Evolutionary conservation across 92 coral and sea anemone genomes (phyloP).

Genomic region (Micromussa lordhowensis): DNA sequence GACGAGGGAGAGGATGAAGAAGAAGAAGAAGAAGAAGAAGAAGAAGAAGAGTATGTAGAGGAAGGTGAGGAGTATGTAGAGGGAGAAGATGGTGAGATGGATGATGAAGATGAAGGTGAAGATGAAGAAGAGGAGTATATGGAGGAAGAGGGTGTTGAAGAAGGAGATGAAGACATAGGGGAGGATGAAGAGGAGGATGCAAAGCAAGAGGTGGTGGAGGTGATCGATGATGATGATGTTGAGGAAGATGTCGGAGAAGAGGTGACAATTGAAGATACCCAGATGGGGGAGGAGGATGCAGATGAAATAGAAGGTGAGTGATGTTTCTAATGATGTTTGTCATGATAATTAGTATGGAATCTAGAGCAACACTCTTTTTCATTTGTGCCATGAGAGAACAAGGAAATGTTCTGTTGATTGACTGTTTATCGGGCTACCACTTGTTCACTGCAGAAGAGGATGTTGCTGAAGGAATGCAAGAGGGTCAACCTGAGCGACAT

Average conservation of each 20-base stretch:
- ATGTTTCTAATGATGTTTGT: not conserved
- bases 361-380: not conserved
- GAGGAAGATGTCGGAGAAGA: conserved; percentile 52
- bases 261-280: conserved; percentile 27
- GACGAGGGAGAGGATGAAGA: not conserved
- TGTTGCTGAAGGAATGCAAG: conserved; percentile 53
- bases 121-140: conserved; percentile 59
- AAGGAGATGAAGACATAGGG: conserved; percentile 10
- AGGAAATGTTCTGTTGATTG: not conserved
- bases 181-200: conserved; percentile 16
- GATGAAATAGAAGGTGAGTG: conserved; percentile 50
- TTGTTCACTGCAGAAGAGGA: conserved; percentile 32
- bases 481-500: conserved; percentile 57
- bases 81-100: conserved; percentile 60
- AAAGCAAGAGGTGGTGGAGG: conserved; percentile 69
- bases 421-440: not conserved
- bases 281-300: conserved; percentile 52
- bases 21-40: conserved; percentile 18
- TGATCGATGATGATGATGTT: conserved; percentile 73
- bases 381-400: not conserved
- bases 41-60: conserved; percentile 30
- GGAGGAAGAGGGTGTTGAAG: conserved; percentile 51
- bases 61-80: conserved; percentile 41
- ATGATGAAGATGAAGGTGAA: conserved; percentile 54
- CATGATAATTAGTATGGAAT: too few relatives aligned